Base-by-base conservation (phyloP, 2,113 vertebrate genomes). In the Odobenus rosmarus region DNA sequence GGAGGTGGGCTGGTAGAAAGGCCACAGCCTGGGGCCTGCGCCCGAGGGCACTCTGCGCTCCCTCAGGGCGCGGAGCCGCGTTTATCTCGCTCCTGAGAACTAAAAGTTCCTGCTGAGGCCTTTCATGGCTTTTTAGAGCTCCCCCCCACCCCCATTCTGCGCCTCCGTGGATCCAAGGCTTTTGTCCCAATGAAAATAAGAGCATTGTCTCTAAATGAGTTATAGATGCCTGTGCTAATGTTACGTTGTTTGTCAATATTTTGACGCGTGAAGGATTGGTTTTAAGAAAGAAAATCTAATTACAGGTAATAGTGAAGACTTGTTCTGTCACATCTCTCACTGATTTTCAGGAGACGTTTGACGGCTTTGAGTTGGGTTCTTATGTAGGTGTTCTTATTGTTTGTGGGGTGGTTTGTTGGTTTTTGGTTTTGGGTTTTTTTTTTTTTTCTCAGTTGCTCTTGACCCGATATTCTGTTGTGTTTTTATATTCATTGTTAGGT, bases 221-320 rank as follows among this genome's bases (percentile, higher is more conserved):
- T 97, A 53, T 55, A 83, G 96, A 90, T 69, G 36, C 36, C 18
- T 21, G 36, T n/a, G 72, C 88, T 92, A 14, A 49, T 46, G 42
- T 90, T 71, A 61, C 76, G 71, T 49, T 95, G 85, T 96, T 94
- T 97, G 95, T 96, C 93, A 97, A 93, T 96, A 91, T 97, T 98
- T 97, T 96, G 97, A 96, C 94, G 74, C 80, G 39, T 85, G 93
- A 96, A 74, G 69, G 82, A 94, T 97, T 85, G 92, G 79, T 96
- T 96, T 97, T 83, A 46, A 80, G 77, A n/a, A 84, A 81, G 93
- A 96, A 95, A 95, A 97, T 82, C 81, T 88, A 86, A 95, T 90
- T 79, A 74, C 53, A 81, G 92, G 79, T 96, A 96, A 57, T 64
- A 49, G 96, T 64, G 62, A 76, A 96, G 92, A 72, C 59, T 88